Conservation (phyloP, 2,113 vertebrate genomes). For the Notarius lentiginosus region DNA sequence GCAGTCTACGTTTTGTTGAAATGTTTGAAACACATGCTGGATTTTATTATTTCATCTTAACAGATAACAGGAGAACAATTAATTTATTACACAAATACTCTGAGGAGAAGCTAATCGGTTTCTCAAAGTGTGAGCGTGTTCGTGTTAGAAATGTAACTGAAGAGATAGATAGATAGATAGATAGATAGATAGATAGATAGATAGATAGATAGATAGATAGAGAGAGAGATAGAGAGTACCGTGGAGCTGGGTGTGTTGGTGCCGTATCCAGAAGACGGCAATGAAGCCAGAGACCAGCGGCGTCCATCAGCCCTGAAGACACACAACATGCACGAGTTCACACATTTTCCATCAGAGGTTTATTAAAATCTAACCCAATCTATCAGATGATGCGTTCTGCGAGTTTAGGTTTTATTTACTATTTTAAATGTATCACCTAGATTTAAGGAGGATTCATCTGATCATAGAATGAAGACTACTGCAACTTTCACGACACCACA, state of each 20-base stretch:
- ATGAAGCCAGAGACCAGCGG: slow-evolving; percentile 89
- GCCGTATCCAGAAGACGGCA: slow-evolving; percentile 93
- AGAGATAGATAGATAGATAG: background rate
- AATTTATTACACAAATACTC: background rate
- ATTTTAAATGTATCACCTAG: background rate
- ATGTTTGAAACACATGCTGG: background rate
- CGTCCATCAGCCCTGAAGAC: slow-evolving; percentile 83
- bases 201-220: too few relatives aligned
- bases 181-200: background rate
- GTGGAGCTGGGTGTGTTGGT: slow-evolving; percentile 95
- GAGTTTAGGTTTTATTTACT: background rate
- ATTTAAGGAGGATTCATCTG: background rate
- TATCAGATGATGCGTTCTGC: background rate
- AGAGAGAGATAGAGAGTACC: slow-evolving; percentile 58
- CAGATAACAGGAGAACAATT: background rate
- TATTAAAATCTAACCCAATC: background rate
- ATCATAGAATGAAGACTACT: background rate
- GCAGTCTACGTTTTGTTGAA: background rate
- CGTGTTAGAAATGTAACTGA: background rate
- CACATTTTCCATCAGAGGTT: background rate
- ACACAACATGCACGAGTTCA: background rate
- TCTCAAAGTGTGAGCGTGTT: background rate
- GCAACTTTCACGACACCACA: background rate
- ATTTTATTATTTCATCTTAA: background rate
- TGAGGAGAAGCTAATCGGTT: background rate